Evolutionary conservation across 2,797 vertebrate genomes (phyloP).

Genomic region (Megalops cyprinoides): DNA sequence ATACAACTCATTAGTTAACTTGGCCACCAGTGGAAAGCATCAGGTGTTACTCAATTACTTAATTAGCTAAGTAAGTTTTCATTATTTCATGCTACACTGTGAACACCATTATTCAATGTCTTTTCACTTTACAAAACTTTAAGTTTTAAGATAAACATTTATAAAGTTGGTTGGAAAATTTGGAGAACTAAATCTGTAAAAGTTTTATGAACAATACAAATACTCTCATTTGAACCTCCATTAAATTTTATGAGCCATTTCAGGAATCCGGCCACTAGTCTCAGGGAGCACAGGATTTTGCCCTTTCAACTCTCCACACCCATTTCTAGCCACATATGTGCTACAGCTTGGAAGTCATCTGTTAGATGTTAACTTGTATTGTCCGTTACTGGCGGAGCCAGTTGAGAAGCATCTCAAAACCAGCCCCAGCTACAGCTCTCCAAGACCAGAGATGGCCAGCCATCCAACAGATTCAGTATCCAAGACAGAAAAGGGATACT

Average conservation of each 20-base stretch:
- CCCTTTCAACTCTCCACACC: too few species aligned
- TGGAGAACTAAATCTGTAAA: neutral
- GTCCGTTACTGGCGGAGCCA: neutral
- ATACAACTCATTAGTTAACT: neutral
- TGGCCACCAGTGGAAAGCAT: too few species aligned
- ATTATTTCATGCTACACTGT: neutral
- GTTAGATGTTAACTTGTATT: neutral
- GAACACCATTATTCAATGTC: neutral
- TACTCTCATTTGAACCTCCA: neutral
- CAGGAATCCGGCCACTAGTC: neutral
- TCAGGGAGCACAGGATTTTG: neutral
- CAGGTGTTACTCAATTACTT: too few species aligned
- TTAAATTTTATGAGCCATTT: neutral
- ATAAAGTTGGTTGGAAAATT: neutral
- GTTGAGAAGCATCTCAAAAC: neutral
- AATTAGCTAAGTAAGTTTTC: neutral
- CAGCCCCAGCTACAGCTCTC: neutral
- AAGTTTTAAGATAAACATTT: too few species aligned
- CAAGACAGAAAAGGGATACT: constrained; percentile 27
- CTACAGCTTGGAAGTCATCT: neutral
- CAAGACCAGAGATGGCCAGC: neutral
- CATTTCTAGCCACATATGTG: too few species aligned
- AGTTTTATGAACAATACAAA: neutral
- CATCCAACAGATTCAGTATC: neutral
- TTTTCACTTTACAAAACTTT: too few species aligned